A percentile compares a stretch with the other conserved stretches of the same genome.
Conservation (phyloP, 1,140 invertebrate species). For the Whitmania pigra region DNA sequence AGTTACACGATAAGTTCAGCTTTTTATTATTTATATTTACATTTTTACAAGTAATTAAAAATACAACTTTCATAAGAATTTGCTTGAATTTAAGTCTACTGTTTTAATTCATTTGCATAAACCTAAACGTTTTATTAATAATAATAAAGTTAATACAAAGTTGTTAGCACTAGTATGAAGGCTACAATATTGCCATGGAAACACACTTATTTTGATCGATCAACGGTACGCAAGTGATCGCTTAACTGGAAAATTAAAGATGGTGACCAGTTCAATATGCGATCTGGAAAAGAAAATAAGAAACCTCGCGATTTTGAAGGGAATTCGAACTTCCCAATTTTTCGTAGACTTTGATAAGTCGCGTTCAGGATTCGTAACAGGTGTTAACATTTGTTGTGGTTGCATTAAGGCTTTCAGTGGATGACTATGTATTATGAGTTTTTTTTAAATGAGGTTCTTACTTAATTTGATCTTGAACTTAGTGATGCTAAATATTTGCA, state of each 20-base stretch:
- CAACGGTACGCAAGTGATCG: too few species aligned
- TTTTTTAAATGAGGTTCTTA: neutral
- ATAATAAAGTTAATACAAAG: too few species aligned
- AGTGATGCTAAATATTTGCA: neutral
- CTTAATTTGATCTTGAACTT: neutral
- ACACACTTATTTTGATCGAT: too few species aligned
- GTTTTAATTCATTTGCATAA: too few species aligned
- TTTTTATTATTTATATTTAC: too few species aligned
- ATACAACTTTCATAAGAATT: too few species aligned
- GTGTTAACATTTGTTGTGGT: neutral
- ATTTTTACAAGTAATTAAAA: too few species aligned
- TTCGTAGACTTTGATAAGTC: neutral
- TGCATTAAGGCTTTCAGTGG: neutral
- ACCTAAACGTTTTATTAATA: too few species aligned
- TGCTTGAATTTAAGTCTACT: too few species aligned
- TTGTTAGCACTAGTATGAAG: too few species aligned
- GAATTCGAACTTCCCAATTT: neutral
- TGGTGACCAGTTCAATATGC: neutral
- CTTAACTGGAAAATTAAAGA: neutral
- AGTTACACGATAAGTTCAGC: too few species aligned
- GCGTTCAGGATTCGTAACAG: neutral
- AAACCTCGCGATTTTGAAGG: neutral
- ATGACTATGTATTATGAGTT: neutral
- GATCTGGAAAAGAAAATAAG: conserved; percentile 5
- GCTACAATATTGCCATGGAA: too few species aligned